These are phyloP conservation scores for Lingula anatina DNA, from an alignment of 2,888 invertebrate genomes.

Conservation along the genomic window DNA sequence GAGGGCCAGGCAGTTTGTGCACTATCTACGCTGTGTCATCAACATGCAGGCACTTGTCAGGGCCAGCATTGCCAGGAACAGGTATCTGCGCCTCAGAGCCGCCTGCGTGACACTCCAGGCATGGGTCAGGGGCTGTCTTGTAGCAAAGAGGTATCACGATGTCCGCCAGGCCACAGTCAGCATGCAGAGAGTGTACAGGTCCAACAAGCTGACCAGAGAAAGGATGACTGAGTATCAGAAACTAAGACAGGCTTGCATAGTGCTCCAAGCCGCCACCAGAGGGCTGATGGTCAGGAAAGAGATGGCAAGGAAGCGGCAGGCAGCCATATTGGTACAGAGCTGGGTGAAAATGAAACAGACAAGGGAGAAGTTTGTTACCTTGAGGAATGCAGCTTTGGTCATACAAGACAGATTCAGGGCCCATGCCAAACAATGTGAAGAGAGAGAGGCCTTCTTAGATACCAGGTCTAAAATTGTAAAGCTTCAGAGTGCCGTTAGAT, in stretches of 20 bases:
- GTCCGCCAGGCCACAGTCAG: not conserved
- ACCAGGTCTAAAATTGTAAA: not conserved
- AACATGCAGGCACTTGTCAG: not conserved
- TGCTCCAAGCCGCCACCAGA: slow-evolving; percentile 12
- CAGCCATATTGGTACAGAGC: slow-evolving; percentile 16
- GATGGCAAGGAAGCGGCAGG: slow-evolving; percentile 1
- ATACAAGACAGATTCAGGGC: no score
- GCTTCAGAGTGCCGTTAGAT: not conserved
- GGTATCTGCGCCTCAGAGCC: not conserved
- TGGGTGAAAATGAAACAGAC: slow-evolving; percentile 15
- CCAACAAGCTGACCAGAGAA: not conserved
- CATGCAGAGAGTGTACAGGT: not conserved
- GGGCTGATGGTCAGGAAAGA: slow-evolving; percentile 4
- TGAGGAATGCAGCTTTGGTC: not conserved
- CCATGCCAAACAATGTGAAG: no score
- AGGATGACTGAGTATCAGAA: slow-evolving; percentile 1
- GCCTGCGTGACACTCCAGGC: not conserved
- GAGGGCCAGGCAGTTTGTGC: not conserved
- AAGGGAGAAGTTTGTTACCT: slow-evolving; percentile 5
- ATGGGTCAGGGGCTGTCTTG: not conserved
- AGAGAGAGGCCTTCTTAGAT: not conserved
- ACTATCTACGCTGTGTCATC: not conserved
- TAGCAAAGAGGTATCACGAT: not conserved
- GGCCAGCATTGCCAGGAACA: slow-evolving; percentile 1
- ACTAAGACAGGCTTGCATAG: slow-evolving; percentile 1